phyloP scores from a whole-genome alignment of 2,888 invertebrate species.

The Malacosoma neustria region DNA sequence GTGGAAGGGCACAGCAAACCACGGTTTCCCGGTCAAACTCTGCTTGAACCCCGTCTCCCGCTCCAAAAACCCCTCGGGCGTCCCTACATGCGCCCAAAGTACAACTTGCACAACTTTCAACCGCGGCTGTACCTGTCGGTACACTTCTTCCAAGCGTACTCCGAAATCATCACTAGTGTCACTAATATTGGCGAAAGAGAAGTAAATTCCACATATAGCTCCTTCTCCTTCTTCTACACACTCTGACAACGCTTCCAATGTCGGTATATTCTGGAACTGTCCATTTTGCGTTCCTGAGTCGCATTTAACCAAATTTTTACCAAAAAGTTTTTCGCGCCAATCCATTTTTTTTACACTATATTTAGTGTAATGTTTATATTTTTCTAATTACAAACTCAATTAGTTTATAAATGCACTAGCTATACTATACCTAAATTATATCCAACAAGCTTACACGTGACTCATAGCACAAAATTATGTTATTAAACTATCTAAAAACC shows the following conservation, averaged over 20 bases:
- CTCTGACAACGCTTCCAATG: conserved; percentile 56
- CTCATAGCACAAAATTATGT: too few species aligned
- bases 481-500: conserved; percentile 6
- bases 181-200: conserved; percentile 82
- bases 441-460: too few species aligned
- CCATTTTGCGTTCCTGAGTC: conserved; percentile 53
- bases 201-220: conserved; percentile 77
- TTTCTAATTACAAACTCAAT: too few species aligned
- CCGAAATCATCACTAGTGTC: conserved; percentile 81
- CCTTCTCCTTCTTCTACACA: conserved; percentile 67
- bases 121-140: conserved; percentile 58
- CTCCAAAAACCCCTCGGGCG: conserved; percentile 77
- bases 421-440: too few species aligned
- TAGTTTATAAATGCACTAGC: too few species aligned
- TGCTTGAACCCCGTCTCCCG: conserved; percentile 78
- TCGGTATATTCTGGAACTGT: conserved; percentile 57
- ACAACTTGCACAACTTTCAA: conserved; percentile 81
- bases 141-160: conserved; percentile 76
- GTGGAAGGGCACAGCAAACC: conserved; percentile 82
- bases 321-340: conserved; percentile 78
- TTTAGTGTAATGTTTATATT: too few species aligned
- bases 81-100: conserved; percentile 77
- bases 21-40: conserved; percentile 78
- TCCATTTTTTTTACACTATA: conserved; percentile 56
- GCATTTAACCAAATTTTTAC: conserved; percentile 71